Evolutionary conservation across 2,113 vertebrate genomes (phyloP).

Genomic region (Sakesphorus luctuosus): DNA sequence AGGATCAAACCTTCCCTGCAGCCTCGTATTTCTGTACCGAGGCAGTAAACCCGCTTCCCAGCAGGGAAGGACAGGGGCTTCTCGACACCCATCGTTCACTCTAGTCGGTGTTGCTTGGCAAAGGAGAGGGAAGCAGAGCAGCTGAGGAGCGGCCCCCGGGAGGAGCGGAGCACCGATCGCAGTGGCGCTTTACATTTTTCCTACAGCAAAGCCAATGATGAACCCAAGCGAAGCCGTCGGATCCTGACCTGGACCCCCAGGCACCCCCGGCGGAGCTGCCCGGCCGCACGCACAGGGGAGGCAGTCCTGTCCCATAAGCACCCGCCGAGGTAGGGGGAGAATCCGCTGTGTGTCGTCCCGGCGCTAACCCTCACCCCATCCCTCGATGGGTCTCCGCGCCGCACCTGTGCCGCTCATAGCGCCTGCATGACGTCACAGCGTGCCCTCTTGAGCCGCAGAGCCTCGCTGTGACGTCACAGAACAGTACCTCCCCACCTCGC

Average conservation of each 20-base stretch:
- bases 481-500: no score
- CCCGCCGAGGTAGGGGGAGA: background rate
- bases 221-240: background rate
- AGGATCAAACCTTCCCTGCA: background rate
- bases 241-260: background rate
- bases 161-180: background rate
- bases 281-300: no score
- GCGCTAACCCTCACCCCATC: background rate
- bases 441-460: background rate
- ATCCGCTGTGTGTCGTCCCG: rapidly evolving
- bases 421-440: background rate
- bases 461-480: background rate
- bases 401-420: background rate
- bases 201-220: background rate
- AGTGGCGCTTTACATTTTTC: rapidly evolving
- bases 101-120: no score
- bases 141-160: background rate
- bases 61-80: background rate
- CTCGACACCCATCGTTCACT: background rate
- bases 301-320: no score
- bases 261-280: background rate
- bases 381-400: background rate
- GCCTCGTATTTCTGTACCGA: rapidly evolving
- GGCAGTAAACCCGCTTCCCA: background rate
- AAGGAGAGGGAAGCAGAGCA: background rate